A percentile compares a stretch with the other conserved stretches of the same genome.
Conservation (phyloP, 2,888 invertebrate genomes). For the Scaptomyza cyrtandrae region DNA sequence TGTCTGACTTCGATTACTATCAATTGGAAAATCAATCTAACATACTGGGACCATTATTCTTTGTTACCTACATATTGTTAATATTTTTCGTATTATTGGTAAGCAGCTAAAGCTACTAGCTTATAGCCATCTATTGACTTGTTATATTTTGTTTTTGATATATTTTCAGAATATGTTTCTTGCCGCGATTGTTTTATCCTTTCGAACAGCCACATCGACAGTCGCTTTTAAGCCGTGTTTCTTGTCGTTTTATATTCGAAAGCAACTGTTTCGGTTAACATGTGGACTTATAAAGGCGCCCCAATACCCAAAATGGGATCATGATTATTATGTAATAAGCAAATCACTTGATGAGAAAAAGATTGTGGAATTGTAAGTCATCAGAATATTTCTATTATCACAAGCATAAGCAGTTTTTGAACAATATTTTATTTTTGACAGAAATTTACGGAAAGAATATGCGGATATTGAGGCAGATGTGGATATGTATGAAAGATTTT, state of each 20-base stretch:
- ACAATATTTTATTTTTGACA: neutral
- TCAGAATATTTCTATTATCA: neutral
- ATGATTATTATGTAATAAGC: no score
- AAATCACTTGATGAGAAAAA: slow-evolving; percentile 1
- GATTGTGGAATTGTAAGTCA: slow-evolving; percentile 28
- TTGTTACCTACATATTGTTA: slow-evolving; percentile 89
- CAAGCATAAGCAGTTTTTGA: neutral
- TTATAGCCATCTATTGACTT: neutral
- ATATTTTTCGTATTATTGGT: slow-evolving; percentile 90
- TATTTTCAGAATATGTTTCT: slow-evolving; percentile 89
- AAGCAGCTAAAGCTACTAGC: slow-evolving; percentile 38
- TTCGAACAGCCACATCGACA: slow-evolving; percentile 85
- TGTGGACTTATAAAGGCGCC: slow-evolving; percentile 15
- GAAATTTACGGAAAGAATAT: slow-evolving; percentile 2
- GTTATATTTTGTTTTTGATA: neutral
- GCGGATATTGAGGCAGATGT: slow-evolving; percentile 19
- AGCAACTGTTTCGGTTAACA: slow-evolving; percentile 21
- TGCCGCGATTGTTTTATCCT: slow-evolving; percentile 91
- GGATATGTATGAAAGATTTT: slow-evolving; percentile 9
- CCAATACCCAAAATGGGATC: slow-evolving; percentile 7
- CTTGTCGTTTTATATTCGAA: slow-evolving; percentile 27
- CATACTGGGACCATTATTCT: slow-evolving; percentile 89
- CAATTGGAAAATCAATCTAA: slow-evolving; percentile 88
- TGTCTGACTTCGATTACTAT: slow-evolving; percentile 90
- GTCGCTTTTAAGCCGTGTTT: slow-evolving; percentile 17